Evolutionary conservation across 2,113 vertebrate species (phyloP).

Genomic region (Brachyistius frenatus): DNA sequence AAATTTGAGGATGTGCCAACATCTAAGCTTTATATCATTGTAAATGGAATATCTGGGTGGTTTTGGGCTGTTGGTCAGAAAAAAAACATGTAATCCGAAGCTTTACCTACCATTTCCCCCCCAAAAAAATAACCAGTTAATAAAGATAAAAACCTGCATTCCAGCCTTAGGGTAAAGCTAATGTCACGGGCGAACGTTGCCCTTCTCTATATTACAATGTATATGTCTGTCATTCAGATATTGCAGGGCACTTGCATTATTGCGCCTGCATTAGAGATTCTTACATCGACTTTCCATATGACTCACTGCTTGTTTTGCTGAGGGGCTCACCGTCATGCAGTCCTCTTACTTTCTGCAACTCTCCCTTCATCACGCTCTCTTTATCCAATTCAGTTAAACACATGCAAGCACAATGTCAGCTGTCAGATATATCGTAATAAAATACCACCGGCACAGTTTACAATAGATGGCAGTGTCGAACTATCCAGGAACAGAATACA

Average conservation of each 20-base stretch:
- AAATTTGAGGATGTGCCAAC: no score
- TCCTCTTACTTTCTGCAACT: constrained; percentile 11
- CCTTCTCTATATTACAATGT: background rate
- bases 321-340: constrained; percentile 1
- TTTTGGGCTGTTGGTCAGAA: background rate
- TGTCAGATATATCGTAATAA: constrained; percentile 24
- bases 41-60: background rate
- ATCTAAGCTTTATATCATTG: background rate
- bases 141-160: background rate
- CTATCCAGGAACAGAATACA: constrained; percentile 49
- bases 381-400: background rate
- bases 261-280: constrained; percentile 6
- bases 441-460: constrained; percentile 37
- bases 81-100: background rate
- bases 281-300: background rate
- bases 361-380: constrained; percentile 1
- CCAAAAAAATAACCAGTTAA: background rate
- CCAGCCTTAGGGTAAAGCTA: background rate
- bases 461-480: constrained; percentile 77
- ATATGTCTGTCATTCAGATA: constrained; percentile 12
- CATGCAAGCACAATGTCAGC: constrained; percentile 7
- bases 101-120: background rate
- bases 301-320: constrained; percentile 22
- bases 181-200: background rate
- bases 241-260: background rate